Base-by-base conservation (phyloP, 2,888 invertebrate genomes). In the Andrena marginata region DNA sequence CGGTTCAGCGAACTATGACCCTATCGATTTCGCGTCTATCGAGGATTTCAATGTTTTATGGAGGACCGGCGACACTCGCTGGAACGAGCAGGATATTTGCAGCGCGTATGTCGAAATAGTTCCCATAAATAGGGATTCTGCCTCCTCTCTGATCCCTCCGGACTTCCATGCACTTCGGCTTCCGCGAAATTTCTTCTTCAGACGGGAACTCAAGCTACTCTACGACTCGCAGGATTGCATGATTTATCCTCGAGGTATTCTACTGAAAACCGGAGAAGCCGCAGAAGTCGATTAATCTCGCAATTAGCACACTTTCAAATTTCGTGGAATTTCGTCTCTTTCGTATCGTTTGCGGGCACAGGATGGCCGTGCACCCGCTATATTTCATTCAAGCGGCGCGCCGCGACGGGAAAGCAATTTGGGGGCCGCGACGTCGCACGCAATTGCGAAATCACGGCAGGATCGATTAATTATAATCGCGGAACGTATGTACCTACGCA, bases 61-160 rank as follows among this genome's bases (percentile, higher is more conserved):
- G 79, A 49, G 86, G 81, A 83, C 31, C 82, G 76, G 78, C 78
- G 85, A 81, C 85, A 82, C 75, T 82, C 77, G 71, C 29, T 64
- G 70, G 68, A 77, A 69, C 73, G 59, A 67, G 80, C 62, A 72
- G 80, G 81, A 85, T 86, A 88, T 79, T 87, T 84, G 77, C 64
- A 35, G 74, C 82, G 77, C 85, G 88, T 88, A 80, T 82, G 79
- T 80, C 81, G 88, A 79, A 88, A 88, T 78, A 84, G 76, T 88
- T 65, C 62, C 86, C 86, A 87, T 90, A 90, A 90, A 90, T 89
- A 90, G 89, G 86, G 89, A 89, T 90, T 86, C 78, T 60, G 68
- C 42, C 56, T 51, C n/a, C 60, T 42, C 23, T 68, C 63, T 83
- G 68, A 80, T 85, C 80, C 79, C 51, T 20, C 23, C 67, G 77